phyloP scores from a whole-genome alignment of 1,140 invertebrate species.

The Lepidurus couesii region DNA sequence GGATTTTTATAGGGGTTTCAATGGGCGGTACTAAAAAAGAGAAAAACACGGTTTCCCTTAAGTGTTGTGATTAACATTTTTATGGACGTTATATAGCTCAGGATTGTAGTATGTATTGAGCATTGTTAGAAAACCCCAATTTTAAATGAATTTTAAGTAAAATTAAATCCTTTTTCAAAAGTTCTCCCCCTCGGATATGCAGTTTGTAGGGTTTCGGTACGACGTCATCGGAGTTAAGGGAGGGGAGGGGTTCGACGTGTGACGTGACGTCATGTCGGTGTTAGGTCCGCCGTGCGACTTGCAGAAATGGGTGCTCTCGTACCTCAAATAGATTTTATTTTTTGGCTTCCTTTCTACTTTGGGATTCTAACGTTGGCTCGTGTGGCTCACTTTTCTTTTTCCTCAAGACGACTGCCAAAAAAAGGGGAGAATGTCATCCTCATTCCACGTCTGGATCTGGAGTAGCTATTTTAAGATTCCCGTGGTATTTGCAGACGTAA shows the following conservation, averaged over 20 bases:
- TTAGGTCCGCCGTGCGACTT: background rate
- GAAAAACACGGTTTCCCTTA: no score
- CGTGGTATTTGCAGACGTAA: no score
- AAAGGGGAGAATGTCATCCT: no score
- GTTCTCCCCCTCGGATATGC: background rate
- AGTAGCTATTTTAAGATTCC: no score
- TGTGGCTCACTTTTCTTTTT: background rate
- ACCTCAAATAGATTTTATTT: background rate
- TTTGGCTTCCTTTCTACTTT: background rate
- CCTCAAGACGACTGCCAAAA: background rate
- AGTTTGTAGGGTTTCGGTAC: background rate
- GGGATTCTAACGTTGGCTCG: background rate
- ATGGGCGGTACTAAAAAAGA: no score
- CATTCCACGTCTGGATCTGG: no score
- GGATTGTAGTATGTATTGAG: no score
- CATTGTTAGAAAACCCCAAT: no score
- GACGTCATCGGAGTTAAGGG: background rate
- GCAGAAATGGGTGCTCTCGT: slow-evolving; percentile 1
- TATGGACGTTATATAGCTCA: no score
- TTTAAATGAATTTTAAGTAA: background rate
- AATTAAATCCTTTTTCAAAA: background rate
- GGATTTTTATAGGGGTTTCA: no score
- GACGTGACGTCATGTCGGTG: background rate
- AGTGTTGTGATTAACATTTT: no score
- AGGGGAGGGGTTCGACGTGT: background rate